phyloP scores from a whole-genome alignment of 1,140 invertebrate species.

The Dreissena polymorpha region DNA sequence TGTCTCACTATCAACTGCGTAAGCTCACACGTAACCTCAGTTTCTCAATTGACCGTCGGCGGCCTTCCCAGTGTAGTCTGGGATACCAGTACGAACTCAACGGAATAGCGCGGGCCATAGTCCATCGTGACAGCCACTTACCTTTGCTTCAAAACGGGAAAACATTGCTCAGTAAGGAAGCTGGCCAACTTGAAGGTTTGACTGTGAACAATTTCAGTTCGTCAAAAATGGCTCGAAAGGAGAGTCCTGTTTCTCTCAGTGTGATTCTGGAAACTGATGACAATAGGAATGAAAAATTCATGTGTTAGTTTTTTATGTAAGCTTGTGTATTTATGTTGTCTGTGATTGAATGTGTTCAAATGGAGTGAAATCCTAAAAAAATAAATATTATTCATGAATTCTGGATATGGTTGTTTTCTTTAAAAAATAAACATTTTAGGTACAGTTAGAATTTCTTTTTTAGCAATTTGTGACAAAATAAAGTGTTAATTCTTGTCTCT shows the following conservation, averaged over 20 bases:
- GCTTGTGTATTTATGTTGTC: too few species aligned
- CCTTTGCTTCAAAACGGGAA: constrained; percentile 50
- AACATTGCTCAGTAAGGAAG: not conserved
- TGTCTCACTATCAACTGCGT: constrained; percentile 69
- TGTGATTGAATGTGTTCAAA: too few species aligned
- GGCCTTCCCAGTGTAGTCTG: constrained; percentile 49
- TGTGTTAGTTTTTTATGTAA: too few species aligned
- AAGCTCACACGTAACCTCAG: constrained; percentile 67
- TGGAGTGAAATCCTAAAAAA: too few species aligned
- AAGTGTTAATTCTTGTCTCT: too few species aligned
- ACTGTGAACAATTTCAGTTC: constrained; percentile 1
- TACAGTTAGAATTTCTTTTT: too few species aligned
- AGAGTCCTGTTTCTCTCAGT: constrained; percentile 24
- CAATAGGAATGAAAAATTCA: constrained; percentile 52
- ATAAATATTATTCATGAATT: too few species aligned
- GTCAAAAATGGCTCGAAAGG: not conserved
- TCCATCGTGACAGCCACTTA: constrained; percentile 54
- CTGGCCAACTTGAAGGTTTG: not conserved
- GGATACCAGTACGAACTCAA: constrained; percentile 58
- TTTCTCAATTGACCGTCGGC: constrained; percentile 66
- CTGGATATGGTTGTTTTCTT: too few species aligned
- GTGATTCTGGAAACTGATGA: constrained; percentile 50
- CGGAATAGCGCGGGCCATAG: constrained; percentile 39
- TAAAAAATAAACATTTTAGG: too few species aligned
- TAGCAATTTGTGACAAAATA: too few species aligned